Base-by-base conservation (phyloP, 2,113 vertebrate genomes). In the Poecilia latipinna region DNA sequence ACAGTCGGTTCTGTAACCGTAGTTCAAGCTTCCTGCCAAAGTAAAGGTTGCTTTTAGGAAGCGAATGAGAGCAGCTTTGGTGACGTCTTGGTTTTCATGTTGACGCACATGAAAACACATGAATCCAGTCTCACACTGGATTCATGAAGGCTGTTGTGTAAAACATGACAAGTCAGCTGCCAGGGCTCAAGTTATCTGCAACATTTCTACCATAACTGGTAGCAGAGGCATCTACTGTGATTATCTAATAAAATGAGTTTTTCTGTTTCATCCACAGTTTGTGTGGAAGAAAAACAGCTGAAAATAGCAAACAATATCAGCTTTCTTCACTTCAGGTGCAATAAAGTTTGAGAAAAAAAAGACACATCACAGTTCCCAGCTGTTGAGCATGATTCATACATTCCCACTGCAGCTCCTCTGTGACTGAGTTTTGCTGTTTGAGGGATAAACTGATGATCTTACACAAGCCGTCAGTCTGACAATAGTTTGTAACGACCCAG, bases 71-170 rank as follows among this genome's bases (percentile, higher is more conserved):
- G 51, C 70, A 71, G 74, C 35, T 15, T 2, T 29, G 64, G 61
- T 61, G 70, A 78, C 44, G 64, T 37, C 12, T 17, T 60, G 75
- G 29, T 28, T n/a, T 64, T 74, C 17, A 7, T 68, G 73, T 42
- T 31, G 42, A 61, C 15, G 79, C 32, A 61, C 65, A 37, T 37
- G 35, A 37, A 37, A 12, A 37, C 35, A 37, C 35, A 37, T 12
- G 35, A 37, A 37, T 37, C 35, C 35, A 12, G 68, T 31, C 65
- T 75, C 31, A 15, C 0, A 2, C 51, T 80, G 73, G 64, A 74
- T 67, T 44, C 51, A 32, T 48, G 10, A 31, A 32, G n/a, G 54
- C 4, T 31, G 51, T 69, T 19, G 63, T 68, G 39, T 48, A 28
- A 1, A 28, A 33, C 35, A 10, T 32, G n/a, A 32, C 3, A 2